Evolutionary conservation across 2,113 vertebrate species (phyloP).

Genomic region (Toxotes jaculatrix): DNA sequence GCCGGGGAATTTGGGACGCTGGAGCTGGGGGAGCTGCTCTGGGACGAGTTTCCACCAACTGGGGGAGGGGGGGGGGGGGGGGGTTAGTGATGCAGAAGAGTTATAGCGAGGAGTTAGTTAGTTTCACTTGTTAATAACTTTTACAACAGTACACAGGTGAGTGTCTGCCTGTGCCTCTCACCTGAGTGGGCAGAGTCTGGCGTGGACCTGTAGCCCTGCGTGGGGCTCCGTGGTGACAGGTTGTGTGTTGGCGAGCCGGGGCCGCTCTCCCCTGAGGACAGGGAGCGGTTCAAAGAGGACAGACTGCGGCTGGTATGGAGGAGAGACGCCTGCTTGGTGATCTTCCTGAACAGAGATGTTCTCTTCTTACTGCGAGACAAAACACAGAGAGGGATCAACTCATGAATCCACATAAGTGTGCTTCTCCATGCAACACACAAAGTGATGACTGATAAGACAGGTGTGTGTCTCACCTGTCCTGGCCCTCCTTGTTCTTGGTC

Average conservation of each 20-base stretch:
- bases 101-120: no score
- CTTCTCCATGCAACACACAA: neutral
- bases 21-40: constrained; percentile 98
- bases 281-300: constrained; percentile 94
- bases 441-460: neutral
- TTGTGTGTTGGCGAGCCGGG: constrained; percentile 95
- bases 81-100: neutral
- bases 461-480: constrained; percentile 87
- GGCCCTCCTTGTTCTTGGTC: constrained; percentile 92
- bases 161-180: constrained; percentile 81
- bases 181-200: constrained; percentile 93
- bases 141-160: no score
- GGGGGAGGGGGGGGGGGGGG: constrained; percentile 33
- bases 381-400: neutral
- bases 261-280: constrained; percentile 96
- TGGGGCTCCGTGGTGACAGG: constrained; percentile 94
- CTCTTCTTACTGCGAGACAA: constrained; percentile 88
- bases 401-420: neutral
- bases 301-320: constrained; percentile 97
- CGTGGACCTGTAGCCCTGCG: constrained; percentile 92
- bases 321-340: constrained; percentile 94
- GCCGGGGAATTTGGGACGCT: constrained; percentile 97
- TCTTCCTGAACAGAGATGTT: constrained; percentile 94
- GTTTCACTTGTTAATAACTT: no score
- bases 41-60: constrained; percentile 96